Base-by-base conservation (phyloP, 1,140 invertebrate genomes). In the Sitophilus oryzae region DNA sequence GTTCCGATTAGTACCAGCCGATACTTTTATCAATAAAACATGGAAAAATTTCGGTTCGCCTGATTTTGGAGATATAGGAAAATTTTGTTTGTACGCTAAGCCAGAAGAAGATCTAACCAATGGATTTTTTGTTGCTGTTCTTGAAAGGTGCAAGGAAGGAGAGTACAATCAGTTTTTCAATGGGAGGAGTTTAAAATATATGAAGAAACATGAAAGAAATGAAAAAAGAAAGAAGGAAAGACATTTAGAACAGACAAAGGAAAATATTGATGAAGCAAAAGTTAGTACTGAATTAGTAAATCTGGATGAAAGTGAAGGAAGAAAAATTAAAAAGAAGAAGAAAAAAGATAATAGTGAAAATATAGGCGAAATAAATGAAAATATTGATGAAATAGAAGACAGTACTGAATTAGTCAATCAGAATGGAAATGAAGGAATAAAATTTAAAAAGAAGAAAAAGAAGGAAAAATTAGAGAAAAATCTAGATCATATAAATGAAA, bases 101-200 rank as follows among this genome's bases (percentile, higher is more conserved):
- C 81, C 86, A 0, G 80, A 88, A 10, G 67, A 74, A 2, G 89
- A 95, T 76, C 72, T 82, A 2, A 93, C 91, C 0, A 93, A 89
- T 74, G 95, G 94, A 20, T 97, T 98, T 73, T 98, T 98, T 75
- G 77, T 97, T 15, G 91, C 93, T 6, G 79, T 95, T 40, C 88
- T 98, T 69, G 85, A 91, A 66, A 77, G 79, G 66, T 75, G 67
- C 14, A 34, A 63, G 47, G 61, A 67, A 38, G 63, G 61, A 1
- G 66, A 68, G 45, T 51, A 52, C 30, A 68, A 70, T 59, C 52
- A 62, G 44, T 69, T 65, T 62, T 64, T 63, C 15, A 64, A 65
- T 44, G 35, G 23, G 2, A 59, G 25, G 46, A 21, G 54, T 1
- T 57, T 47, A 3, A 62, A 57, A 23, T 60, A 58, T 46, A 44